These are phyloP conservation scores for Hirtodrosophila histrioides DNA, from an alignment of 2,888 invertebrate genomes.

Conservation along the genomic window DNA sequence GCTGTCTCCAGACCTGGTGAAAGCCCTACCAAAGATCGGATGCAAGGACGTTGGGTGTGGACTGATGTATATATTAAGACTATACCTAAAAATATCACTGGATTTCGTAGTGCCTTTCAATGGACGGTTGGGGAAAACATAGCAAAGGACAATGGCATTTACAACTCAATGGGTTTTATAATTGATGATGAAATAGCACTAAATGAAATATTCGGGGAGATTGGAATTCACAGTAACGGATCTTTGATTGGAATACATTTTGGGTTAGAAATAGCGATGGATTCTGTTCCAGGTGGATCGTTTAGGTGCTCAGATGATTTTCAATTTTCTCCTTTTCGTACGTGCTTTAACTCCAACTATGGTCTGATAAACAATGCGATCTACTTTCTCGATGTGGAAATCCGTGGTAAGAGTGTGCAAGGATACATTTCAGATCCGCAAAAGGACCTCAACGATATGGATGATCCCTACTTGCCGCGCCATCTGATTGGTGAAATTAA, in stretches of 20 bases:
- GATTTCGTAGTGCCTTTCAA: constrained; percentile 20
- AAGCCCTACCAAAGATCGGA: not conserved
- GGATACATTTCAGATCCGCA: constrained; percentile 21
- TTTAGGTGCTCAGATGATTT: constrained; percentile 8
- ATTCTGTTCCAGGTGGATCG: not conserved
- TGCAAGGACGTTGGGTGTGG: not conserved
- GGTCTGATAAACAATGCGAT: constrained; percentile 15
- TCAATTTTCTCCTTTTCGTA: no score
- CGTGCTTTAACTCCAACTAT: constrained; percentile 6
- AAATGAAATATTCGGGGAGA: no score
- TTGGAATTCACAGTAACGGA: constrained; percentile 17
- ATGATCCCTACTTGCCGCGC: not conserved
- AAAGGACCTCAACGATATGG: not conserved
- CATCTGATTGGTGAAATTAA: constrained; percentile 6
- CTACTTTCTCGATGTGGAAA: constrained; percentile 27
- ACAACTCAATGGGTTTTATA: no score
- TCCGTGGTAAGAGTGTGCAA: not conserved
- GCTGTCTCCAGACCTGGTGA: no score
- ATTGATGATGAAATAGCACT: no score
- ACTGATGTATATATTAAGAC: no score
- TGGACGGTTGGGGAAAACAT: not conserved
- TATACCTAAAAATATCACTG: not conserved
- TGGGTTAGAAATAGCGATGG: not conserved
- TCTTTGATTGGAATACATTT: not conserved
- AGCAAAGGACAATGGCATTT: constrained; percentile 1